Evolutionary conservation across 2,113 vertebrate species (phyloP), one percentile per base, ranked within the genome.

Genomic region (Syngnathus floridae): DNA sequence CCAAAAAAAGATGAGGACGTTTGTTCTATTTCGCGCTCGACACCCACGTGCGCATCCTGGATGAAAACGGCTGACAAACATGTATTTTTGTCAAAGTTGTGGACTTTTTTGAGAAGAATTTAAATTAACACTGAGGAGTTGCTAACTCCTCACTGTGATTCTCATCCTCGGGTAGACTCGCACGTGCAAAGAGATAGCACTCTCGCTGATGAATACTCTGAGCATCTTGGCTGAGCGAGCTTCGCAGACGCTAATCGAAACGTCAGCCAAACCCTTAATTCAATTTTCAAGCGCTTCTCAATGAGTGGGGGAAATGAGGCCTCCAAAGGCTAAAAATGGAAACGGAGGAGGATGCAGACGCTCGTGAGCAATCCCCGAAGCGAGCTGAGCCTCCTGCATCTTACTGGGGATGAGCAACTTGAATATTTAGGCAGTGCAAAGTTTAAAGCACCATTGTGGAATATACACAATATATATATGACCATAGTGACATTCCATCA

Each of bases 231-330:
- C 78, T 76, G 78, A 83, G 76, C 62, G 67, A 79, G 76, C 77
- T 40, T 41, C 58, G 48, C 40, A 79, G 83, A 86, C 80, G 84
- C 80, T 86, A 88, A 89, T 88, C 73, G 72, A 86, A 88, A 80
- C 66, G 79, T 83, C 83, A 87, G 80, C 65, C 36, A 81, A 82
- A 89, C 80, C 79, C 79, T 81, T 86, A 88, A 86, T 84, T 90
- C 70, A 84, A 88, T 89, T 88, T 89, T 71, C 67, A 65, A 73
- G 75, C 75, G 84, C 78, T 76, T 76, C 81, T 83, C 78, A 76
- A 78, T 78, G 82, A 84, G 77, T 70, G 14, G 76, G 26, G 71
- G 73, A 86, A 86, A 83, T 70, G 67, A 87, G 75, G 75, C 77
- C 80, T 86, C 65, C 14, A 54, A 66, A 38, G 52, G 75, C 84